Percentiles rank a stretch among this genome's conserved stretches.
Conservation (phyloP, 2,113 vertebrate species). For the Phycodurus eques region DNA sequence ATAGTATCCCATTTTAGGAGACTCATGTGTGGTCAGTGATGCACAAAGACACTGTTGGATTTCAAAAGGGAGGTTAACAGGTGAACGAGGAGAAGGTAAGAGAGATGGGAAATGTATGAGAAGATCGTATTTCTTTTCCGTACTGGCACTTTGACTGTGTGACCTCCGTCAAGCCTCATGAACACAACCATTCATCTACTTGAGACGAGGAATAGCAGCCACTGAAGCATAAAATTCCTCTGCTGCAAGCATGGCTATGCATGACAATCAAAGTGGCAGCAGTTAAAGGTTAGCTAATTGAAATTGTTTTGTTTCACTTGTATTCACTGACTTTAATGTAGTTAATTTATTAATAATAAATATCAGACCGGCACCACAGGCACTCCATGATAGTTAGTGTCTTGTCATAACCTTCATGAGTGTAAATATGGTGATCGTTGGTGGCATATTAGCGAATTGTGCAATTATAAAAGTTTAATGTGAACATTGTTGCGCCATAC, state of each 20-base stretch:
- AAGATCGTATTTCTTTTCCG: slow-evolving; percentile 34
- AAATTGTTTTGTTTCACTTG: background rate
- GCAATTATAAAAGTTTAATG: background rate
- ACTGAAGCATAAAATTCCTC: slow-evolving; percentile 30
- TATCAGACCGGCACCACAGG: background rate
- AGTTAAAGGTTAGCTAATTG: slow-evolving; percentile 7
- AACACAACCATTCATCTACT: slow-evolving; percentile 44
- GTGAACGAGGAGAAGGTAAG: slow-evolving; percentile 37
- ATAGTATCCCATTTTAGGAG: slow-evolving; percentile 53
- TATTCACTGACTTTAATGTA: background rate
- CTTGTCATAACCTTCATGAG: background rate
- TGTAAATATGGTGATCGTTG: background rate
- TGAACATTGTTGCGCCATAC: background rate
- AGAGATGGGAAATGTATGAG: slow-evolving; percentile 59
- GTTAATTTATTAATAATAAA: background rate
- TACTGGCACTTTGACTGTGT: slow-evolving; percentile 24
- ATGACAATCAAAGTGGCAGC: slow-evolving; percentile 1
- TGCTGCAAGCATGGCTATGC: slow-evolving; percentile 6
- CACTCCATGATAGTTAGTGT: background rate
- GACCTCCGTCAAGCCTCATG: slow-evolving; percentile 45
- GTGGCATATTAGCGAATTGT: background rate
- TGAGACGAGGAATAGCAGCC: slow-evolving; percentile 44
- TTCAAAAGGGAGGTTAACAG: slow-evolving; percentile 62
- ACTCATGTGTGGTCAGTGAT: slow-evolving; percentile 28
- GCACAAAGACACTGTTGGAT: slow-evolving; percentile 49